Evolutionary conservation across 2,797 vertebrate species (phyloP), one percentile per base, ranked within the genome.

Genomic region (Glossophaga mutica): DNA sequence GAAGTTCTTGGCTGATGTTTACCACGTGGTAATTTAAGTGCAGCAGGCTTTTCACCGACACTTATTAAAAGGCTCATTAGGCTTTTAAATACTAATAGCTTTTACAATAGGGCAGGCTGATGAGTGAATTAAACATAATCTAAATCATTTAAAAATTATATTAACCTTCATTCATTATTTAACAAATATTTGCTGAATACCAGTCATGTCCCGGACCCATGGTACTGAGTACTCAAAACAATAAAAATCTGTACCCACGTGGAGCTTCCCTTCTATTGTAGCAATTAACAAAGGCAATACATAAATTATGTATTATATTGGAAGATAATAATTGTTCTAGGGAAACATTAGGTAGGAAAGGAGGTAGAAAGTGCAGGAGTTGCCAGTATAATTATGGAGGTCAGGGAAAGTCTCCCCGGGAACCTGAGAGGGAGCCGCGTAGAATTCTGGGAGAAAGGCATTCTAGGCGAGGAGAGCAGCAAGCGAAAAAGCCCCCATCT

Each of bases 41-140:
- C 0, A 87, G 48, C 32, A 91, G 21, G 39, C 52, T 95, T 92
- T 96, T 92, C 57, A 94, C 90, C 90, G 84, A 52, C 6, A 5
- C 57, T 91, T 95, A 95, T 96, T 96, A 94, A 96, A 94, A 94
- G 71, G 50, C n/a, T 96, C 86, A 81, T 94, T 91, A 89, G 65
- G 65, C 32, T 89, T 95, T 95, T 92, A 95, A 96, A 93, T 84
- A 86, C 39, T 71, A 84, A 70, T 84, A 78, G 32, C 26, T 95
- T 94, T 96, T 65, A 76, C 91, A 86, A 89, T 78, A 88, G 65
- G 42, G 93, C 82, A 87, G 39, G 29, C 22, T 57, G 48, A 65
- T 89, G 82, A 90, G 19, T 94, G 67, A 97, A 92, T 93, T 85
- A 89, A 91, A 94, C 94, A 26, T 96, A 26, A 87, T 91, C 24